Evolutionary conservation across 2,888 invertebrate genomes (phyloP).

Genomic region (Pandemis heparana): DNA sequence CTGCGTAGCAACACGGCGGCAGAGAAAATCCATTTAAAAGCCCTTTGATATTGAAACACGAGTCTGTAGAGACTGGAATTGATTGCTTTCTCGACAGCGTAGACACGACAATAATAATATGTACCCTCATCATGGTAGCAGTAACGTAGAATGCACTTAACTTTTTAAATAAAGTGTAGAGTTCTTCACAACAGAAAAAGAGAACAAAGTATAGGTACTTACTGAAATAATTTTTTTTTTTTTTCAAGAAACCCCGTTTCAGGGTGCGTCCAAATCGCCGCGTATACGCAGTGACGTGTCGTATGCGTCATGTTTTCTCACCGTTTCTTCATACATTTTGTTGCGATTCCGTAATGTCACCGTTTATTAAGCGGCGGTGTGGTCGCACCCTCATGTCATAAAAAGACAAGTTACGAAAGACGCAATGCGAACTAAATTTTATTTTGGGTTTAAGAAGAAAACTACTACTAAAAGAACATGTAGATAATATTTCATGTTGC

Average conservation of each 20-base stretch:
- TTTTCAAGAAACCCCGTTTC: no score
- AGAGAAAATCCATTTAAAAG: slow-evolving; percentile 36
- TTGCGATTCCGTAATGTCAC: no score
- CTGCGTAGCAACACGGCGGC: slow-evolving; percentile 22
- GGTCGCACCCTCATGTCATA: no score
- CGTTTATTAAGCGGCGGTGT: no score
- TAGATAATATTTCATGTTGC: neutral
- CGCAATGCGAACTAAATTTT: neutral
- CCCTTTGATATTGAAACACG: slow-evolving; percentile 36
- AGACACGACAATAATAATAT: slow-evolving; percentile 6
- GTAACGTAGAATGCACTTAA: neutral
- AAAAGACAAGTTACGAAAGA: neutral
- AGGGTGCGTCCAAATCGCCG: no score
- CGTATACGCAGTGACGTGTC: no score
- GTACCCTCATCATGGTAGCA: neutral
- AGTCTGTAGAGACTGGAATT: slow-evolving; percentile 37
- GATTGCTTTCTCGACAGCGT: slow-evolving; percentile 31
- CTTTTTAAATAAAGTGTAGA: neutral
- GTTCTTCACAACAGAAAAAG: neutral
- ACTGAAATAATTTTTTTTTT: neutral
- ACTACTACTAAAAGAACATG: neutral
- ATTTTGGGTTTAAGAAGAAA: neutral
- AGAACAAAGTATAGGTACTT: neutral
- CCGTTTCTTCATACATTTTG: no score
- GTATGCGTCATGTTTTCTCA: no score